These are phyloP conservation scores for Dusona sp. DNA, from an alignment of 2,888 invertebrate genomes.

Conservation along the genomic window DNA sequence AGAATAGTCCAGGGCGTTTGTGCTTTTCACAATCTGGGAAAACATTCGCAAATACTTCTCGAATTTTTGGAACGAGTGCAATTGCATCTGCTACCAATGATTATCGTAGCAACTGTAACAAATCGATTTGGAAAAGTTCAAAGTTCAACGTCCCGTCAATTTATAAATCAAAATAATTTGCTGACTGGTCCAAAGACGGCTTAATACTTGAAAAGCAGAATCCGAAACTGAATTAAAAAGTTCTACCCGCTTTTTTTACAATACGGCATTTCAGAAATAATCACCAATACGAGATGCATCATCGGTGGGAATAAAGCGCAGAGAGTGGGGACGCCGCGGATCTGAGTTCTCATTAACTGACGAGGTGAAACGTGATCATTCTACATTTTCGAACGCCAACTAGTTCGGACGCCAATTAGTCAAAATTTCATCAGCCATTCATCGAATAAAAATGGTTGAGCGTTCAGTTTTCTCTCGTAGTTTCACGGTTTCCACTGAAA, in stretches of 20 bases:
- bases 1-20: neutral
- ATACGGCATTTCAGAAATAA: neutral
- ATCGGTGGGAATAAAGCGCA: neutral
- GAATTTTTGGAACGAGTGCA: constrained; percentile 20
- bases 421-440: neutral
- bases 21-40: neutral
- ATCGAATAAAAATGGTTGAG: too few species aligned
- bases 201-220: neutral
- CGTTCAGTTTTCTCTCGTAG: too few species aligned
- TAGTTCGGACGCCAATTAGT: neutral
- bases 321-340: neutral
- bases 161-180: neutral
- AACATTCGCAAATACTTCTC: neutral
- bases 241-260: neutral
- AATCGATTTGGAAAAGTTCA: neutral
- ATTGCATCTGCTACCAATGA: neutral
- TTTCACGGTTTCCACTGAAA: too few species aligned
- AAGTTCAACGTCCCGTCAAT: neutral
- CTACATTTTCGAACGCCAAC: neutral
- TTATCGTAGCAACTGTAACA: neutral
- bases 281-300: too few species aligned
- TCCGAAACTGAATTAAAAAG: neutral
- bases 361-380: neutral
- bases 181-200: neutral
- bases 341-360: neutral